These are phyloP conservation scores for Charina bottae DNA, from an alignment of 2,113 vertebrate genomes.

Conservation along the genomic window DNA sequence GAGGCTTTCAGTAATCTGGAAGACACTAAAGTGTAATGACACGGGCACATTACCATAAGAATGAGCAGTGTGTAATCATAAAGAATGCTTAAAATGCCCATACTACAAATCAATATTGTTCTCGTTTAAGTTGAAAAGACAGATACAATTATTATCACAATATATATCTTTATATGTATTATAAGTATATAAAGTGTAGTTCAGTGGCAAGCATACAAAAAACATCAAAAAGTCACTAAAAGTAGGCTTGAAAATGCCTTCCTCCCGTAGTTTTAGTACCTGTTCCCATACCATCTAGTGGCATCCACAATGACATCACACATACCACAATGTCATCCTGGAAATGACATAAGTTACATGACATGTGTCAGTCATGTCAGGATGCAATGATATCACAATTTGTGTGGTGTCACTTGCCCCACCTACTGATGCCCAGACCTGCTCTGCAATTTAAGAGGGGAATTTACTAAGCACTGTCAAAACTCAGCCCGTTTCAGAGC, in stretches of 20 bases:
- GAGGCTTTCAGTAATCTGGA: not conserved
- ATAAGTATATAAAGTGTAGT: not conserved
- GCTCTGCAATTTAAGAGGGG: too few relatives aligned
- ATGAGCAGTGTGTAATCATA: not conserved
- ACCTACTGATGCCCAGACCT: too few relatives aligned
- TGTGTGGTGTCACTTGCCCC: too few relatives aligned
- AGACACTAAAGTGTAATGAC: not conserved
- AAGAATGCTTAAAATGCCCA: not conserved
- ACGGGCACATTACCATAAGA: too few relatives aligned
- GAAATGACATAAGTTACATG: too few relatives aligned
- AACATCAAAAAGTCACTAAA: not conserved
- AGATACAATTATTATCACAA: not conserved
- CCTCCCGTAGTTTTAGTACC: not conserved
- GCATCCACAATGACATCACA: too few relatives aligned
- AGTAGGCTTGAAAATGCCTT: not conserved
- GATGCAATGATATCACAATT: too few relatives aligned
- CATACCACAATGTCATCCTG: too few relatives aligned
- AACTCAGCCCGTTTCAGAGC: too few relatives aligned
- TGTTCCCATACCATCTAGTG: too few relatives aligned
- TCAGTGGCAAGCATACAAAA: not conserved
- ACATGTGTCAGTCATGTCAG: too few relatives aligned
- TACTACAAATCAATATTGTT: not conserved
- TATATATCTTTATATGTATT: not conserved
- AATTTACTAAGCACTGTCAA: too few relatives aligned
- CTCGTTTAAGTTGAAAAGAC: not conserved